Percentiles rank a stretch among this genome's conserved stretches.
These are phyloP conservation scores for Passer domesticus DNA, from an alignment of 2,113 vertebrate genomes.

Conservation along the genomic window DNA sequence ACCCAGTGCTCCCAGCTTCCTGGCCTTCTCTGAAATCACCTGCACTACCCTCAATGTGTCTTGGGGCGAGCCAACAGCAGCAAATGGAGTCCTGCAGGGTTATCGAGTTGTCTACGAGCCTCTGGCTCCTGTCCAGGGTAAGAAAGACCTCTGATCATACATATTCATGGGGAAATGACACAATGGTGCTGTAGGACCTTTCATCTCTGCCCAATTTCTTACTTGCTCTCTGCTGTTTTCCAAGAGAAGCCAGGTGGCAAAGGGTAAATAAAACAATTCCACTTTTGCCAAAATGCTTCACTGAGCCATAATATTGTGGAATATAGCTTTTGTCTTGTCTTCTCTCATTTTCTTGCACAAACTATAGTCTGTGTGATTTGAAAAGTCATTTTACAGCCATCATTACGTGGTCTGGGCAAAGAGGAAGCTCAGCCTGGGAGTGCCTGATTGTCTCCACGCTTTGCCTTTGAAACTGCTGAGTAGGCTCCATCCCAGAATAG, in stretches of 20 bases:
- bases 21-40: slow-evolving; percentile 92
- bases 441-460: not conserved
- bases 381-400: not conserved
- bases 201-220: slow-evolving; percentile 33
- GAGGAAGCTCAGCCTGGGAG: not conserved
- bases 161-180: not conserved
- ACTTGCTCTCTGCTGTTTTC: not conserved
- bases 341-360: not conserved
- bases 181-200: not conserved
- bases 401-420: not conserved
- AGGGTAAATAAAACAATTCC: slow-evolving; percentile 51
- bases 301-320: not conserved
- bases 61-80: slow-evolving; percentile 86
- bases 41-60: slow-evolving; percentile 89
- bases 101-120: slow-evolving; percentile 93
- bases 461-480: not conserved
- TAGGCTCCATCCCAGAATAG: slow-evolving; percentile 31
- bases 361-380: not conserved
- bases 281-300: not conserved
- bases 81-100: slow-evolving; percentile 91
- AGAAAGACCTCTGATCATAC: not conserved
- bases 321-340: not conserved
- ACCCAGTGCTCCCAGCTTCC: slow-evolving; percentile 85
- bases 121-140: slow-evolving; percentile 87
- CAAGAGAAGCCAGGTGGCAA: slow-evolving; percentile 35